phyloP scores from a whole-genome alignment of 2,113 vertebrate genomes.

The Galeopterus variegatus region DNA sequence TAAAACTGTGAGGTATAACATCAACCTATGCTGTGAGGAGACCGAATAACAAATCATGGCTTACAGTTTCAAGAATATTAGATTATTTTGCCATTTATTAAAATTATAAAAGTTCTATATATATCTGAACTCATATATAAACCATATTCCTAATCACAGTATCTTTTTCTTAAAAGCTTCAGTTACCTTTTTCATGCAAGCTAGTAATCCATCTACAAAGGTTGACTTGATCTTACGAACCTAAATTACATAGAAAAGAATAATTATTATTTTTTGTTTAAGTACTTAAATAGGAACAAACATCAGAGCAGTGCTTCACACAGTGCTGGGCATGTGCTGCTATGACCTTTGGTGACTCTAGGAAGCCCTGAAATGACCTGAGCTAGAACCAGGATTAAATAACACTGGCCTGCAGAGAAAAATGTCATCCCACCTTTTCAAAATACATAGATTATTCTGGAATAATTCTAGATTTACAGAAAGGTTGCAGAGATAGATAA shows the following conservation, averaged over 20 bases:
- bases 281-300: neutral
- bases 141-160: neutral
- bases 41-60: neutral
- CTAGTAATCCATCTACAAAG: conserved; percentile 94
- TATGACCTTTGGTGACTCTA: neutral
- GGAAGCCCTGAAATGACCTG: neutral
- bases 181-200: conserved; percentile 92
- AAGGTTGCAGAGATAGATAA: neutral
- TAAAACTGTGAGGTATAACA: neutral
- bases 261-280: neutral
- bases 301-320: neutral
- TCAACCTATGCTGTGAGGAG: neutral
- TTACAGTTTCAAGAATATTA: neutral
- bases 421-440: neutral
- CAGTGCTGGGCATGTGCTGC: accelerated
- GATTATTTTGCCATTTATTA: neutral
- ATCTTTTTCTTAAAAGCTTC: neutral
- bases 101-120: neutral
- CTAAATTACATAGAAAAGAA: conserved; percentile 83
- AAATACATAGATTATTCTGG: neutral
- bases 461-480: neutral
- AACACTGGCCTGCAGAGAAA: neutral
- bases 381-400: neutral
- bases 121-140: neutral
- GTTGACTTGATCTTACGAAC: conserved; percentile 96